phyloP scores from a whole-genome alignment of 2,113 vertebrate genomes.

The Hypomesus transpacificus region DNA sequence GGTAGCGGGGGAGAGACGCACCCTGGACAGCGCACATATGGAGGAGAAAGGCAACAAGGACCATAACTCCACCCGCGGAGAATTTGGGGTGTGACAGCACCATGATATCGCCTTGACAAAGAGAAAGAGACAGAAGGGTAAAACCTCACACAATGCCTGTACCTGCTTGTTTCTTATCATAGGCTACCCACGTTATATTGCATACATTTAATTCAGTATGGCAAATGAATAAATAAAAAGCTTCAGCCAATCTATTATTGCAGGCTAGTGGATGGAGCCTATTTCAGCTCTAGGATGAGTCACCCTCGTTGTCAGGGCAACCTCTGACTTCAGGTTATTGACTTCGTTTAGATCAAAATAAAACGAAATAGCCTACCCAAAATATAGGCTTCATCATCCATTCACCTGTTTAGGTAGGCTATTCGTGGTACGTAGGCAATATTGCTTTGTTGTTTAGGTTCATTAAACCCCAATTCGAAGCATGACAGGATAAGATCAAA shows the following conservation, averaged over 20 bases:
- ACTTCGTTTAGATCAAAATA: conserved; percentile 2
- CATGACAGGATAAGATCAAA: no score
- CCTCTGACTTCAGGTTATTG: conserved; percentile 50
- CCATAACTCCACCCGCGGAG: conserved; percentile 69
- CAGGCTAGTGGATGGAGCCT: background rate
- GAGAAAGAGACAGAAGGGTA: conserved; percentile 9
- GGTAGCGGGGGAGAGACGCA: conserved; percentile 84
- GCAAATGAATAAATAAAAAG: no score
- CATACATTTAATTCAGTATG: no score
- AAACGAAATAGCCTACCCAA: background rate
- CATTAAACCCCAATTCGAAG: no score
- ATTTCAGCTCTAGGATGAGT: conserved; percentile 64
- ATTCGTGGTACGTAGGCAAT: no score
- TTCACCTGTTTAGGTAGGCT: background rate
- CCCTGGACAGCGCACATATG: conserved; percentile 72
- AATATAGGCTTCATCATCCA: background rate
- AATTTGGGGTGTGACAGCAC: conserved; percentile 81
- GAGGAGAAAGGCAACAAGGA: conserved; percentile 75
- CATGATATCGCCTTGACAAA: conserved; percentile 74
- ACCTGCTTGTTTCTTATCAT: background rate
- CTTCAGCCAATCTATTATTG: no score
- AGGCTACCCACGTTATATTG: no score
- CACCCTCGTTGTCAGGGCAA: conserved; percentile 72
- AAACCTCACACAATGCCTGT: background rate
- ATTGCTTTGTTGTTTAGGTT: no score